Evolutionary conservation across 2,888 invertebrate species (phyloP), one percentile per base, ranked within the genome.

Genomic region (Hirudinaria manillensis): DNA sequence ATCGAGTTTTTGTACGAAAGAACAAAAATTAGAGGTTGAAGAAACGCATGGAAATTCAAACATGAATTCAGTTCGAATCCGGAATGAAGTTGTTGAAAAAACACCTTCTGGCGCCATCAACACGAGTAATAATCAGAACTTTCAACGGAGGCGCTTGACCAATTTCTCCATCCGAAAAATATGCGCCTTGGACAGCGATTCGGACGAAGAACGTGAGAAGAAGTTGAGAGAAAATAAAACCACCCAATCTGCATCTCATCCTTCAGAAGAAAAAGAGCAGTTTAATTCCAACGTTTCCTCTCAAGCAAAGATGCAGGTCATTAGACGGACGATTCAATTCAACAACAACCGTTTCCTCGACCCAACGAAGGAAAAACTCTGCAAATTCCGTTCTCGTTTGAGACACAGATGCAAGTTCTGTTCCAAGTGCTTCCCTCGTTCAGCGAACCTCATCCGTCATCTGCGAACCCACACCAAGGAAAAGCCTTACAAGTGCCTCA

Each of bases 371-470:
- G 29, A 61, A 10, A 61, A 61, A 61, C 24, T 7, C 45, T 45
- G 45, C 45, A 45, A 45, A 29, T 36, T 34, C 36, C 68, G 34
- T 24, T 32, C n/a, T n/a, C 34, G 32, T 36, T 21, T n/a, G 32
- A 34, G n/a, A 34, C 68, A 68, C 32, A 2, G 68, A 24, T 76
- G 76, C 36, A 65, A 65, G 51, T 55, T 56, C 34, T 76, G 76
- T 55, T 36, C 53, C 55, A 74, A 74, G 51, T 34, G 29, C 21
- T 76, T 76, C 68, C 65, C 56, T 27, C 24, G 38, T 0, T 51
- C 53, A 55, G 65, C 61, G 7, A 73, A 74, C 34, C 45, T 74
- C 68, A 56, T 34, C 70, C 74, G 73, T 4, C 76, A 76, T 65
- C 24, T 71, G 38, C 56, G 70, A 19, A 21, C 73, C 6, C 76